Evolutionary conservation across 1,140 invertebrate genomes (phyloP), one percentile per base, ranked within the genome.

Genomic region (Brachionus paranguensis): DNA sequence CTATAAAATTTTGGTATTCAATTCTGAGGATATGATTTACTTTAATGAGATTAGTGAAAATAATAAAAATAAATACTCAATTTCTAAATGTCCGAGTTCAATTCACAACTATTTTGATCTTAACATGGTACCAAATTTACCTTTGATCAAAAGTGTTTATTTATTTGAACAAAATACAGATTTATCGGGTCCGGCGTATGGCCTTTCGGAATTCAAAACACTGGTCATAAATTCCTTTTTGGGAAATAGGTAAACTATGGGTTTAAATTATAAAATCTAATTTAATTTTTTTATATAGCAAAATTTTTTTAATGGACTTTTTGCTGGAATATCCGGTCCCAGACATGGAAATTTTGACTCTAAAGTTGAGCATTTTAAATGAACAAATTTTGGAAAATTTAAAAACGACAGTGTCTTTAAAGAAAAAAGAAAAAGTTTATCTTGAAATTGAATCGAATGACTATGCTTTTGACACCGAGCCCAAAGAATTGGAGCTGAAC

Each of bases 31-130:
- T 12, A 76, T 27, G 27, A 76, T 76, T 12, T 76, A 50, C 20
- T 76, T 76, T 50, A 50, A 37, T 12, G 72, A 76, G 27, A 76
- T 76, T 20, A 27, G 20, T 50, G 1, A 50, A 17, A 17, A 76
- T 27, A 50, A 50, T 29, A 76, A 76, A 50, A 76, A 72, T 72
- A 72, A 43, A 72, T 72, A 72, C 68, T 72, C 68, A n/a, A 76
- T 24, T 50, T 24, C 43, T 50, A 76, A 70, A 70, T 70, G 12
- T 70, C 14, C 20, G 1, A 50, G 45, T 76, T 76, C 43, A 29
- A 47, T 76, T 76, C n/a, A 76, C 5, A 50, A 24, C 11, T 20
- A 2, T n/a, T 76, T 50, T 27, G 43, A 76, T 6, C 14, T 76
- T n/a, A 41, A 50, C 17, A 76, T 76, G 72, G 24, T 50, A 14